Percentiles rank a stretch among this genome's conserved stretches.
Conservation (phyloP, 2,113 vertebrate species). For the Myrmophylax atrothorax region DNA sequence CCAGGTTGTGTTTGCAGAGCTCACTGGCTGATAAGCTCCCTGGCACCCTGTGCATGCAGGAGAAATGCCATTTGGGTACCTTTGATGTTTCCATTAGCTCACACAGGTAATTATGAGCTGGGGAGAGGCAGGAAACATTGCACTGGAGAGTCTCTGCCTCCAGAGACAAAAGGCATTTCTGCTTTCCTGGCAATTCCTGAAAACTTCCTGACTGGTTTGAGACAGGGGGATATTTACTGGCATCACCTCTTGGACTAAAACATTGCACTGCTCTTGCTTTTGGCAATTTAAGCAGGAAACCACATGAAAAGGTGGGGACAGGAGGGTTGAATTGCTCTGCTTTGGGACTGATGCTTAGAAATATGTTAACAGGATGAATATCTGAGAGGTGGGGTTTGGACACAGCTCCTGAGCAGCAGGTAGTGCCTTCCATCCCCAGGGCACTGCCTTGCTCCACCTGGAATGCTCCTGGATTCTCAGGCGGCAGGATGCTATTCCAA, state of each 20-base stretch:
- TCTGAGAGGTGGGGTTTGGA: background rate
- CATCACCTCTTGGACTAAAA: background rate
- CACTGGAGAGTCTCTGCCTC: background rate
- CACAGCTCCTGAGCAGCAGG: background rate
- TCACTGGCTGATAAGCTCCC: background rate
- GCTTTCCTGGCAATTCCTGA: background rate
- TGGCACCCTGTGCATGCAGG: background rate
- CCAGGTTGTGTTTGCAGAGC: background rate
- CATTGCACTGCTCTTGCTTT: background rate
- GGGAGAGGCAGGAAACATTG: background rate
- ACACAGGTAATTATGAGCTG: background rate
- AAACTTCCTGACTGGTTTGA: background rate
- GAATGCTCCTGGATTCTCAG: background rate
- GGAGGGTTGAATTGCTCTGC: background rate
- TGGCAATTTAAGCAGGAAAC: background rate
- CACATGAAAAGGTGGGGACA: accelerated
- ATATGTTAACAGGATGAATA: background rate
- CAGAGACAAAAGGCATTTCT: background rate
- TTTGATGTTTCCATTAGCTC: background rate
- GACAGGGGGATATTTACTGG: background rate
- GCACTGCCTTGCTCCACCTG: background rate
- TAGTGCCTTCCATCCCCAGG: background rate
- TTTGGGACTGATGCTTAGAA: background rate
- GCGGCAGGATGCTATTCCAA: background rate
- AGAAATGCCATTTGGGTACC: background rate